Evolutionary conservation across 2,113 vertebrate genomes (phyloP).

Genomic region (Melozone crissalis): DNA sequence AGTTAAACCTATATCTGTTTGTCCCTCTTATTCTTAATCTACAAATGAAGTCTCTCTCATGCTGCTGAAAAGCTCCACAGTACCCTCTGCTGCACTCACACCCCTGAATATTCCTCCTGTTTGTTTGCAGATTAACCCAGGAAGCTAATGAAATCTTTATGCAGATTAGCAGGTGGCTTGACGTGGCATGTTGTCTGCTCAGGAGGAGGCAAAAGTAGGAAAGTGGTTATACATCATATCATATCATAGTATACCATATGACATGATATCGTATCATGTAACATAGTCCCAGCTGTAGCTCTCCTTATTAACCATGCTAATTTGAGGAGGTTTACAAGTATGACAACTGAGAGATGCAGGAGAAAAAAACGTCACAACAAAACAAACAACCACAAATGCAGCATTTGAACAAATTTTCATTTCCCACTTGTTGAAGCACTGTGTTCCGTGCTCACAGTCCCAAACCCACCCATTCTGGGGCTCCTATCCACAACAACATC

Average conservation of each 20-base stretch:
- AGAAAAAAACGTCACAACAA: not conserved
- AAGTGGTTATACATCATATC: not conserved
- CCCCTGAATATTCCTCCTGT: not conserved
- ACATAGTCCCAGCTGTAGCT: not conserved
- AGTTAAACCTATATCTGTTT: not conserved
- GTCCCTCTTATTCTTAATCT: not conserved
- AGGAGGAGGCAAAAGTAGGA: not conserved
- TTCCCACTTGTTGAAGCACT: not conserved
- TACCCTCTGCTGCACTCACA: not conserved
- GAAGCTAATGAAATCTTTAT: not conserved
- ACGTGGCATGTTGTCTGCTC: not conserved
- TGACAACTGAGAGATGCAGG: not conserved
- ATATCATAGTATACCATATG: not conserved
- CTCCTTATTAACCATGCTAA: not conserved
- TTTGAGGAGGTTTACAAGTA: not conserved
- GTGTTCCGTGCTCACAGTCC: not conserved
- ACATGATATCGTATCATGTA: too few relatives aligned
- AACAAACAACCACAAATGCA: not conserved
- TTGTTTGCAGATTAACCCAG: not conserved
- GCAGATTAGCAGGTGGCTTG: not conserved
- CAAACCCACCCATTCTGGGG: fast-evolving
- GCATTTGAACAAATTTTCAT: not conserved
- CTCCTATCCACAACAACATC: not conserved
- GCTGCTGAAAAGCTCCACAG: not conserved
- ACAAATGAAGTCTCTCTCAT: not conserved